Conservation (phyloP, 2,113 vertebrate genomes). For the Ellobius talpinus region DNA sequence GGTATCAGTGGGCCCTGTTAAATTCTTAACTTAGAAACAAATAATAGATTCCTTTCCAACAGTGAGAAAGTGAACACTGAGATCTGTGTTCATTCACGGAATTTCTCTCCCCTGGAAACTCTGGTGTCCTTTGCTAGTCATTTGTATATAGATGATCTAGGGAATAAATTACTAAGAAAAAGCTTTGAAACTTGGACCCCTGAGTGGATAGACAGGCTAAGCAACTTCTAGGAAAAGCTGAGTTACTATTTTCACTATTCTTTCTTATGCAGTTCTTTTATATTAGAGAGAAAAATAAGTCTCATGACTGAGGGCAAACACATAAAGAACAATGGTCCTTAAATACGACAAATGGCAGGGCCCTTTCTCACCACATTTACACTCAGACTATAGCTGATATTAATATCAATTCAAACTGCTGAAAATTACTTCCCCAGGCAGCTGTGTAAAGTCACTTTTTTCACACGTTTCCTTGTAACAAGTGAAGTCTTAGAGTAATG, state of each 20-base stretch:
- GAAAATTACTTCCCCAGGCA: slow-evolving; percentile 69
- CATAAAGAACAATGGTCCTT: slow-evolving; percentile 48
- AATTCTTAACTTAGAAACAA: background rate
- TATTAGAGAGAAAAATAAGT: background rate
- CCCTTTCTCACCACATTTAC: slow-evolving; percentile 60
- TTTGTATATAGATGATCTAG: background rate
- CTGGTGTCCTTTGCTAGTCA: background rate
- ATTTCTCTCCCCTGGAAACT: slow-evolving; percentile 24
- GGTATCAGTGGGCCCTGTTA: background rate
- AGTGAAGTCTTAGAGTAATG: slow-evolving; percentile 64
- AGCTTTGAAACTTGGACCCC: slow-evolving; percentile 24
- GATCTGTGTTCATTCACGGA: background rate
- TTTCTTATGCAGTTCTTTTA: background rate
- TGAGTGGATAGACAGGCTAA: background rate
- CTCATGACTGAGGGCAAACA: background rate
- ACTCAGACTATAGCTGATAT: slow-evolving; percentile 58
- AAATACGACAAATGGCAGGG: slow-evolving; percentile 30
- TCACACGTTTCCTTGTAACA: slow-evolving; percentile 58
- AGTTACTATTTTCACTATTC: background rate
- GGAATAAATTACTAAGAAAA: background rate
- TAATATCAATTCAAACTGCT: slow-evolving; percentile 74
- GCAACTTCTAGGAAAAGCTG: background rate
- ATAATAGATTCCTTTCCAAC: background rate
- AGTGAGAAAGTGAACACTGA: slow-evolving; percentile 13
- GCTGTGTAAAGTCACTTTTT: slow-evolving; percentile 57